A percentile compares a stretch with the other conserved stretches of the same genome.
phyloP scores from a whole-genome alignment of 2,888 invertebrate genomes.

The Amphipoea oculea region DNA sequence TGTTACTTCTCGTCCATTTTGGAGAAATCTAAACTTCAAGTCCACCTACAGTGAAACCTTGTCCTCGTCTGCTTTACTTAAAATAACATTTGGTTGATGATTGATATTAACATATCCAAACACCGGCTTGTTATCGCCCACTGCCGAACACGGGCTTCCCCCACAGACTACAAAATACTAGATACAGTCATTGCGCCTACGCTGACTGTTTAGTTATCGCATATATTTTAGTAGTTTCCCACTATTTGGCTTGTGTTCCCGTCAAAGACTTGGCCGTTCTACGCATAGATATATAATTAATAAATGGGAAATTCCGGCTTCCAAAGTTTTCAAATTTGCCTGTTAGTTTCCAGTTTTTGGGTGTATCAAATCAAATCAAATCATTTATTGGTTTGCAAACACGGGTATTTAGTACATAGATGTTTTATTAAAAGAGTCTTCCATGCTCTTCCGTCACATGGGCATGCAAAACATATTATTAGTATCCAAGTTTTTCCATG shows the following conservation, averaged over 20 bases:
- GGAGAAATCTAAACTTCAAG: not conserved
- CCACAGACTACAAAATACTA: slow-evolving; percentile 29
- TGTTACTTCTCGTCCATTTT: not conserved
- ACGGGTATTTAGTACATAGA: no score
- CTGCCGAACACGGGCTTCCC: slow-evolving; percentile 37
- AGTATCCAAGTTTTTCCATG: not conserved
- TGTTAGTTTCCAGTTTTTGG: no score
- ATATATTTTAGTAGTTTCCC: slow-evolving; percentile 19
- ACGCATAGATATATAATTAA: not conserved
- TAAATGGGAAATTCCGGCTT: not conserved
- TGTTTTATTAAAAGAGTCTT: no score
- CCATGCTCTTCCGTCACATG: no score
- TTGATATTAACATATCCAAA: slow-evolving; percentile 21
- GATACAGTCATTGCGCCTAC: slow-evolving; percentile 32
- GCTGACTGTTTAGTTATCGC: slow-evolving; percentile 12
- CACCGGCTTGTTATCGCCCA: slow-evolving; percentile 23
- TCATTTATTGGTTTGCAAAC: no score
- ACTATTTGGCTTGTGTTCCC: slow-evolving; percentile 30
- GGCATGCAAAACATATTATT: no score
- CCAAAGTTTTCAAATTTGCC: not conserved
- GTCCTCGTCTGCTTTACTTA: slow-evolving; percentile 20
- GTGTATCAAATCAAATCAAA: no score
- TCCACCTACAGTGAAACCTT: slow-evolving; percentile 40
- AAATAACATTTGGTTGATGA: slow-evolving; percentile 10
- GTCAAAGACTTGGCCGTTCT: not conserved